A percentile compares a stretch with the other conserved stretches of the same genome.
These are phyloP conservation scores for Cotesia glomerata DNA, from an alignment of 1,140 invertebrate genomes.

Conservation along the genomic window DNA sequence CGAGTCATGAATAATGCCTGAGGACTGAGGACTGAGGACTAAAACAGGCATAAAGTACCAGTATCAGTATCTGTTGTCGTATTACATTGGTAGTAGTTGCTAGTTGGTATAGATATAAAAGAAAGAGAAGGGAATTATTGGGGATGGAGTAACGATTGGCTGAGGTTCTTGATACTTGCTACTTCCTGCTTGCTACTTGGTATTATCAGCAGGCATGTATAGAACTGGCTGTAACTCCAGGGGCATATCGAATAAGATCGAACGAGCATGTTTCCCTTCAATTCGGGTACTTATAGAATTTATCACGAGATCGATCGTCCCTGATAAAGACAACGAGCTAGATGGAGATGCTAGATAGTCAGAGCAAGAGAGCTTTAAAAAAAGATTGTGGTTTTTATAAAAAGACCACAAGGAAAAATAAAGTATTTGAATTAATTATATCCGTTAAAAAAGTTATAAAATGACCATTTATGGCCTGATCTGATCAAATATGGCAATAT, in stretches of 20 bases:
- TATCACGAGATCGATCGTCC: constrained; percentile 3
- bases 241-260: background rate
- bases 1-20: constrained; percentile 16
- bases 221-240: too few species aligned
- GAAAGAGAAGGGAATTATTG: background rate
- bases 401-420: too few species aligned
- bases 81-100: too few species aligned
- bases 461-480: too few species aligned
- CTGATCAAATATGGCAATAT: too few species aligned
- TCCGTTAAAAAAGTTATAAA: too few species aligned
- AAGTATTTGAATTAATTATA: too few species aligned
- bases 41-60: background rate
- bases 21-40: background rate
- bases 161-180: background rate
- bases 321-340: constrained; percentile 20
- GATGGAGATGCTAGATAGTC: constrained; percentile 12
- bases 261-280: constrained; percentile 5
- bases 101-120: too few species aligned
- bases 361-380: too few species aligned
- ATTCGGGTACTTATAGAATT: constrained; percentile 11
- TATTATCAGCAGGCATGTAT: too few species aligned
- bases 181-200: background rate
- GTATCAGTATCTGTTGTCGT: too few species aligned
- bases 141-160: background rate
- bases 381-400: too few species aligned